These are phyloP conservation scores for Malurus cyaneus DNA, from an alignment of 2,113 vertebrate genomes.

Conservation along the genomic window DNA sequence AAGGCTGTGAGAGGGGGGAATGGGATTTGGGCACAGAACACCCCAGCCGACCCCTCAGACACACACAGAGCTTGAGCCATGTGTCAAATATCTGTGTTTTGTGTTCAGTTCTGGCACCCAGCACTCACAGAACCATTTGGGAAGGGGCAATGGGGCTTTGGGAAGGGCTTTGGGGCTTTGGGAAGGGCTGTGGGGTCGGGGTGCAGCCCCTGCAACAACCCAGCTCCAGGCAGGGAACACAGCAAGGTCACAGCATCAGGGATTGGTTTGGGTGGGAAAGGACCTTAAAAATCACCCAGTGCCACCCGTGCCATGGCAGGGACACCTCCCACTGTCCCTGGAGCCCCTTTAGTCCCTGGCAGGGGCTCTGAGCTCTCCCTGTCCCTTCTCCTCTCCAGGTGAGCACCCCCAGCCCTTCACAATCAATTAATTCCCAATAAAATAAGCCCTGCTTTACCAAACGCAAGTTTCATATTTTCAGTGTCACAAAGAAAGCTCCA, in stretches of 20 bases:
- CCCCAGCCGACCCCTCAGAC: too few relatives aligned
- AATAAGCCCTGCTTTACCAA: neutral
- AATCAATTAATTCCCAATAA: neutral
- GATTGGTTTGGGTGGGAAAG: neutral
- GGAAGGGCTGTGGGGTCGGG: neutral
- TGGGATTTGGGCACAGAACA: too few relatives aligned
- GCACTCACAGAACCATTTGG: too few relatives aligned
- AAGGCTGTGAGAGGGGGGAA: neutral
- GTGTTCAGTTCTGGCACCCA: too few relatives aligned
- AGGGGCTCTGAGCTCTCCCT: neutral
- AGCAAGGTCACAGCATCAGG: too few relatives aligned
- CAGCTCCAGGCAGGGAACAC: accelerated
- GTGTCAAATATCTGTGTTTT: too few relatives aligned
- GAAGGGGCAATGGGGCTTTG: neutral
- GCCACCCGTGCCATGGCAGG: neutral
- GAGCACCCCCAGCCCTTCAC: neutral
- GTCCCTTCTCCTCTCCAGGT: neutral
- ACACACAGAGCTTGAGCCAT: too few relatives aligned
- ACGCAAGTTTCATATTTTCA: neutral
- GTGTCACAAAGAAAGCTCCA: neutral
- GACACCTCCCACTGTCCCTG: neutral
- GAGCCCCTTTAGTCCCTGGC: neutral
- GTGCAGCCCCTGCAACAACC: neutral
- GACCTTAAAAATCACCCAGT: accelerated
- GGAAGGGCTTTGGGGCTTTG: neutral